Conservation (phyloP, 2,113 vertebrate genomes). For the Coptodon bakossiorum region DNA sequence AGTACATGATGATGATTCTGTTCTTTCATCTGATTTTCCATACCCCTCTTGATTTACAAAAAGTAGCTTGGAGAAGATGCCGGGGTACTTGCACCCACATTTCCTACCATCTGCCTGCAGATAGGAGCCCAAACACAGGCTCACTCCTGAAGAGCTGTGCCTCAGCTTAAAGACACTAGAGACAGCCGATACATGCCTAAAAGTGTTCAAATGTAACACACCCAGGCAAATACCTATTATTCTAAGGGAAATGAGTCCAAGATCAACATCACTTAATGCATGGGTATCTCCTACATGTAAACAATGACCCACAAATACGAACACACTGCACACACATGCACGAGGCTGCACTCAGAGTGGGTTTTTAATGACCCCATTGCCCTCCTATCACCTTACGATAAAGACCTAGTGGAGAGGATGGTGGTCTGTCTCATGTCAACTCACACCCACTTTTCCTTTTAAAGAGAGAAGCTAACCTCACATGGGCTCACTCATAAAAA, state of each 20-base stretch:
- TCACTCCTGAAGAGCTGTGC: background rate
- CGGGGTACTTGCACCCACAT: conserved; percentile 36
- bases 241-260: conserved; percentile 2
- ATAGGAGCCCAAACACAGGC: background rate
- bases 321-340: background rate
- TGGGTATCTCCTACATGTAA: conserved; percentile 4
- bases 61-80: conserved; percentile 5
- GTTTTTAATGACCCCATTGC: conserved; percentile 40
- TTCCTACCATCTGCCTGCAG: conserved; percentile 10
- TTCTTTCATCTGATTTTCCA: conserved; percentile 1
- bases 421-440: conserved; percentile 45
- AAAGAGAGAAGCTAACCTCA: conserved; percentile 13
- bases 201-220: conserved; percentile 14
- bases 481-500: background rate
- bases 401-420: conserved; percentile 34
- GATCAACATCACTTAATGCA: conserved; percentile 26
- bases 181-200: background rate
- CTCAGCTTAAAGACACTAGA: background rate
- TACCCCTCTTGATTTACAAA: conserved; percentile 20
- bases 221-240: conserved; percentile 30
- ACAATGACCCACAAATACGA: background rate
- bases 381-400: conserved; percentile 61
- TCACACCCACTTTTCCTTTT: conserved; percentile 48
- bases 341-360: background rate
- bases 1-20: background rate